Evolutionary conservation across 2,888 invertebrate species (phyloP), one percentile per base, ranked within the genome.

Genomic region (Dusona sp.): DNA sequence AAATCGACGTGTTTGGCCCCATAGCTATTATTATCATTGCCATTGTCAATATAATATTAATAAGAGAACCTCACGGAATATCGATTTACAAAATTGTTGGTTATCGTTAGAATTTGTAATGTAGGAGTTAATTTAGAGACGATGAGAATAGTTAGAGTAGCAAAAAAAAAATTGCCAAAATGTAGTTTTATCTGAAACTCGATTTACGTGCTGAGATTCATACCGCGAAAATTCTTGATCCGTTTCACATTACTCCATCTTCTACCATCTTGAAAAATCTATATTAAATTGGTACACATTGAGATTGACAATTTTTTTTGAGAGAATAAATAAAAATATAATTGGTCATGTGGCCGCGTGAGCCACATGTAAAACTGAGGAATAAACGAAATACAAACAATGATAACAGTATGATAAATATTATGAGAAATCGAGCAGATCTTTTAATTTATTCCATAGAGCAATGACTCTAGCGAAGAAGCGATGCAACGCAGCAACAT

Each of bases 381-480:
- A 29, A 61, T 29, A 25, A 61, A 16, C 29, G 65, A 4, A 29
- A n/a, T n/a, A 25, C 13, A 29, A 61, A 61, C 29, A 29, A 61
- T 25, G 13, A 29, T 9, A 61, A 61, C 45, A 29, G 61, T 13
- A 6, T 61, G 29, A 16, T 16, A 61, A 11, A 3, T 7, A 29
- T 16, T 29, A 16, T 29, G 61, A 64, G 16, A 65, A 64, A 57
- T 57, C 48, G 48, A 67, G 36, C 13, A 67, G 48, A 84, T 51
- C 36, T 22, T 38, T 29, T 8, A 25, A 6, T 70, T 85, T 86
- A 83, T 64, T 81, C 83, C 94, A 73, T 95, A 98, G 98, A 98
- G 98, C 94, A 97, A 97, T 93, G 98, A 98, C 94, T 98, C 98
- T 33, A 96, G 97, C 89, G 97, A 97, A 94, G 98, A 98, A 93